These are phyloP conservation scores for Pterois miles DNA, from an alignment of 2,797 vertebrate species.

Conservation along the genomic window DNA sequence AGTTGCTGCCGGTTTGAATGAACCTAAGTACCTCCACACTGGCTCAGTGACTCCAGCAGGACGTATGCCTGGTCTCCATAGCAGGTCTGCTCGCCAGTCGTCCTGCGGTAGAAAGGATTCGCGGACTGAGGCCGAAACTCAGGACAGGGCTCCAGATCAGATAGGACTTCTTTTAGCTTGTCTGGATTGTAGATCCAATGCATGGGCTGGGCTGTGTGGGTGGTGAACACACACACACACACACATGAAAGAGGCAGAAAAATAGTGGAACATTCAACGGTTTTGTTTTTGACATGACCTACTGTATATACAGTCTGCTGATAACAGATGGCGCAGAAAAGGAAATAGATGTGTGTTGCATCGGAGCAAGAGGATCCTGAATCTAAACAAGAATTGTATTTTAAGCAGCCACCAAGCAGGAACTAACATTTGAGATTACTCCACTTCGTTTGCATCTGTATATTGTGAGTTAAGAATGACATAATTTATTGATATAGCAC, in stretches of 20 bases:
- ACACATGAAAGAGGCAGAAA: not conserved
- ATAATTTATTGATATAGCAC: not conserved
- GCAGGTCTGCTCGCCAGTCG: constrained; percentile 79
- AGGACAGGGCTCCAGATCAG: constrained; percentile 70
- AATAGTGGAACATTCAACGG: constrained; percentile 15
- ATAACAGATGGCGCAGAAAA: constrained; percentile 10
- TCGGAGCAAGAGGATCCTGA: not conserved
- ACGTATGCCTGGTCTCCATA: constrained; percentile 81
- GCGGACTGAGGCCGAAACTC: constrained; percentile 79
- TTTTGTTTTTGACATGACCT: constrained; percentile 18
- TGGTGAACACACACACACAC: constrained; percentile 3
- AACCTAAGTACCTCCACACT: constrained; percentile 69
- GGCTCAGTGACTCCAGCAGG: constrained; percentile 77
- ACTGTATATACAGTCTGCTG: constrained; percentile 2
- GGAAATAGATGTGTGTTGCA: not conserved
- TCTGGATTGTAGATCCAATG: constrained; percentile 81
- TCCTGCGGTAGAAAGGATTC: constrained; percentile 78
- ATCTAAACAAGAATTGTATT: not conserved
- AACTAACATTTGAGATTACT: not conserved
- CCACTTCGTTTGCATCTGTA: not conserved
- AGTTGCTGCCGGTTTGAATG: not conserved
- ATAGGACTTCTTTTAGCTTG: constrained; percentile 69
- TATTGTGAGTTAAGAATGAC: not conserved
- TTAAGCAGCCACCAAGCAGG: not conserved
- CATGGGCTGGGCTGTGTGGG: constrained; percentile 76